Evolutionary conservation across 2,888 invertebrate species (phyloP), one percentile per base, ranked within the genome.

Genomic region (Morpho helenor): DNA sequence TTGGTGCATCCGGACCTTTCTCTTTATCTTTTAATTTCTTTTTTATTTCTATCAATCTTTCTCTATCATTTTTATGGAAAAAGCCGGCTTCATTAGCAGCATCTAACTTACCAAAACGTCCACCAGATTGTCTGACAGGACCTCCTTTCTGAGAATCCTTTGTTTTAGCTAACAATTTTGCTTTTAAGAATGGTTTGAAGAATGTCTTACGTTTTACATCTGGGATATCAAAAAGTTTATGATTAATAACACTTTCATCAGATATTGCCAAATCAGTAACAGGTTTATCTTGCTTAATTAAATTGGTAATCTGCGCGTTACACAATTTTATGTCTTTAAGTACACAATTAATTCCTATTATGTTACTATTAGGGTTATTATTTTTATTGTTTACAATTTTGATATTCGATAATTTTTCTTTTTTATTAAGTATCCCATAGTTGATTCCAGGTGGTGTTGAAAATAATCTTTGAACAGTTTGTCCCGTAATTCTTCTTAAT

Each of bases 401-500:
- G 2, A 31, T 31, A 31, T 31, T 31, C 31, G 31, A 2, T 31
- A 31, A 5, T 31, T 4, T 42, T 50, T 16, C 16, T 39, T n/a
- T 41, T 8, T 16, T 52, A 16, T 52, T 46, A 40, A 31, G 2
- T 22, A 40, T 44, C 16, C 43, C 51, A 43, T 23, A 23, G 23
- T n/a, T 10, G 4, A 39, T 16, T 46, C 8, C 22, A 6, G 8
- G 39, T 8, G 45, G 40, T 1, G 45, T 39, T 4, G 45, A 31
- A 40, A 40, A 52, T 22, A 45, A 40, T 46, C 7, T 46, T 39
- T 46, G 52, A 8, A 46, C 8, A 2, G 52, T 39, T 8, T 7
- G 10, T 16, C 45, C 52, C 39, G 46, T 46, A 40, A 52, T 46
- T 52, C 45, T 52, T 52, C 52, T 52, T 46, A 45, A 39, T 10